phyloP scores from a whole-genome alignment of 1,140 invertebrate genomes.

The Lethocerus indicus region DNA sequence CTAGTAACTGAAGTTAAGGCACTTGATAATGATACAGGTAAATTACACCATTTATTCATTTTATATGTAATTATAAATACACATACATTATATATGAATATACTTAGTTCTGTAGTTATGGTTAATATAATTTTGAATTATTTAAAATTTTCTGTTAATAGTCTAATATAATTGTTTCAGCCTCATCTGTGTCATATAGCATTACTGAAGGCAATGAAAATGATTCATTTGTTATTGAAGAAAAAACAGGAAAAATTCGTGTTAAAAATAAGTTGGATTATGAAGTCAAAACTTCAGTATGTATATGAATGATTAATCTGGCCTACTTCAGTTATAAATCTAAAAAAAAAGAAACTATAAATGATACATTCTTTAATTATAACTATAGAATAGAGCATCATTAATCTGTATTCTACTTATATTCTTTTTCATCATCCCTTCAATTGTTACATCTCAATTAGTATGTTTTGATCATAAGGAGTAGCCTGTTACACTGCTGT shows the following conservation, averaged over 20 bases:
- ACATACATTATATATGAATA: neutral
- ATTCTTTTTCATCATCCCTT: neutral
- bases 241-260: conserved; percentile 59
- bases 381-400: no score
- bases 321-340: no score
- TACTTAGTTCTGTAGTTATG: neutral
- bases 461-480: no score
- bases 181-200: conserved; percentile 60
- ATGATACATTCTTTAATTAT: no score
- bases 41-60: neutral
- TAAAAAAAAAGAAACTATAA: no score
- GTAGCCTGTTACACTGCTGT: no score
- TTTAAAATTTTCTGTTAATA: conserved; percentile 6
- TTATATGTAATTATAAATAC: neutral
- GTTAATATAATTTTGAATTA: neutral
- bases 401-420: no score
- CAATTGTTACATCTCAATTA: neutral
- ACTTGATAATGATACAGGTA: conserved; percentile 50
- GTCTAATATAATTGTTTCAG: conserved; percentile 22
- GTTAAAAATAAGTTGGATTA: conserved; percentile 66
- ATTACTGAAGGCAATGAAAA: conserved; percentile 61
- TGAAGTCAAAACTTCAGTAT: conserved; percentile 49
- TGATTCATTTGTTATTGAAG: conserved; percentile 60
- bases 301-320: no score
- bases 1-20: conserved; percentile 69